Evolutionary conservation across 1,140 invertebrate genomes (phyloP), one percentile per base, ranked within the genome.

Genomic region (Diorhabda elongata): DNA sequence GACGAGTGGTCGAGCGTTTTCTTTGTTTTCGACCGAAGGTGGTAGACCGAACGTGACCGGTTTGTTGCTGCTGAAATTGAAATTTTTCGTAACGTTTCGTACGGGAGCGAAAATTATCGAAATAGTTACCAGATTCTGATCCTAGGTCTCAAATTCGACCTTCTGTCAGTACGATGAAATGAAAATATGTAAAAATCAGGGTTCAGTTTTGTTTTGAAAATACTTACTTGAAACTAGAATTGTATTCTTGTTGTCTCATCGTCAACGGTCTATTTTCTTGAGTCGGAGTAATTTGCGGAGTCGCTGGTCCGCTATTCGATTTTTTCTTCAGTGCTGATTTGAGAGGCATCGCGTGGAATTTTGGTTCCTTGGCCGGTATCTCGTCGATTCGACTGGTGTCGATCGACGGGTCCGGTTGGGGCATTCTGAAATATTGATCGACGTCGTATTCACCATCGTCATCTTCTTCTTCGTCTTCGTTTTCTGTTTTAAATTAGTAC

Each of bases 251-350:
- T 79, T 92, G 91, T 42, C 91, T 85, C 65, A 89, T 85, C 58
- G 88, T 87, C 68, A 90, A 77, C 58, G 88, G 87, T 77, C 89
- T 83, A 72, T 87, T 88, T 74, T 90, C 89, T 76, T 92, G 91
- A n/a, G 91, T 93, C 57, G 91, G 92, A 66, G 90, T 91, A 82
- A 80, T 88, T 81, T 84, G 86, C 70, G 83, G 88, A 63, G 84
- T 91, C 69, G 82, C 88, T 73, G 83, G 85, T 6, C 82, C 85
- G 77, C 83, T 88, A 75, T 86, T 83, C 66, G 81, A 85, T 74
- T 84, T 81, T 79, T 96, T 96, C 84, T 96, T 96, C 57, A 96
- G 84, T n/a, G 94, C 94, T 42, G 92, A 95, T 79, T 96, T 96
- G 60, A 95, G 85, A 67, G 94, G 94, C 83, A 94, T 88, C 67